These are phyloP conservation scores for Dicyrtoma fusca DNA, from an alignment of 2,888 invertebrate species.

Conservation along the genomic window DNA sequence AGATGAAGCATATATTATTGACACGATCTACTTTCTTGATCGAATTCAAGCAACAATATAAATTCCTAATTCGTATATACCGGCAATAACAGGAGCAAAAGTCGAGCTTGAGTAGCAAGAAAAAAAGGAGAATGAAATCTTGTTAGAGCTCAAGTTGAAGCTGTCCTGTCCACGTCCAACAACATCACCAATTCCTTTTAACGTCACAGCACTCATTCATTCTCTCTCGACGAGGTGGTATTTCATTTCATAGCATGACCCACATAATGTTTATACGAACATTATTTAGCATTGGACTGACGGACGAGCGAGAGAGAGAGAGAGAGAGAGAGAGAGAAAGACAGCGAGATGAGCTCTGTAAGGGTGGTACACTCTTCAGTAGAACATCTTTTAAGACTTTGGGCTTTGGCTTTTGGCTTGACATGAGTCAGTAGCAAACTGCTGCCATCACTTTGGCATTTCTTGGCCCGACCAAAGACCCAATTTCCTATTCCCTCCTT, in stretches of 20 bases:
- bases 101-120: constrained; percentile 1
- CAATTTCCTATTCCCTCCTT: no score
- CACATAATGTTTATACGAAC: constrained; percentile 9
- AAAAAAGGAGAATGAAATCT: not conserved
- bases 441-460: no score
- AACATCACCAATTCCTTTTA: no score
- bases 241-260: constrained; percentile 17
- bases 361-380: no score
- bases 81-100: constrained; percentile 26
- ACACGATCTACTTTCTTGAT: constrained; percentile 25
- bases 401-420: no score
- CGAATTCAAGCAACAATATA: not conserved
- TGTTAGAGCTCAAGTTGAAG: constrained; percentile 11
- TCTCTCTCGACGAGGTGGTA: constrained; percentile 13
- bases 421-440: no score
- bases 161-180: constrained; percentile 4
- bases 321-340: constrained; percentile 7
- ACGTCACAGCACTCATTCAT: constrained; percentile 1
- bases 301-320: constrained; percentile 3
- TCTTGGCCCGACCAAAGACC: no score
- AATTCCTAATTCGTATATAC: constrained; percentile 7
- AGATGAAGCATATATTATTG: constrained; percentile 10
- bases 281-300: constrained; percentile 10
- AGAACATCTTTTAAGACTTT: no score
- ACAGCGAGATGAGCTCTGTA: not conserved